Conservation (phyloP, 2,113 vertebrate species). For the Dipodomys ordii region DNA sequence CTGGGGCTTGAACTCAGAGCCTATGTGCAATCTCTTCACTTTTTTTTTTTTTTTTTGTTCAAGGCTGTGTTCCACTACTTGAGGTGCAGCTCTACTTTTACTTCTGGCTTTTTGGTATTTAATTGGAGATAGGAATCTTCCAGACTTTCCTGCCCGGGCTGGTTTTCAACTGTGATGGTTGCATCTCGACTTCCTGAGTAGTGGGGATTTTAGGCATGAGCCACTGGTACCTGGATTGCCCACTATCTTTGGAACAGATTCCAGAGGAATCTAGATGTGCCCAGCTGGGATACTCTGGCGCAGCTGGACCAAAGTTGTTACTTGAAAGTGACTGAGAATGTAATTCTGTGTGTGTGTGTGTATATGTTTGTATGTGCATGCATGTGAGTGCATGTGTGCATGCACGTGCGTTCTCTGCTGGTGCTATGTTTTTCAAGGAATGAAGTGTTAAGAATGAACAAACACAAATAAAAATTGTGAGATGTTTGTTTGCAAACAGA, state of each 20-base stretch:
- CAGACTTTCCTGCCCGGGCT: too few species aligned
- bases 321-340: constrained; percentile 21
- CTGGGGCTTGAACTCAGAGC: too few species aligned
- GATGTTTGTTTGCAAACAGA: constrained; percentile 72
- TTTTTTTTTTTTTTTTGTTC: too few species aligned
- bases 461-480: constrained; percentile 65
- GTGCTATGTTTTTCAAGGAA: constrained; percentile 65
- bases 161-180: too few species aligned
- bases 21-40: too few species aligned
- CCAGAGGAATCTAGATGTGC: neutral
- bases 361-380: neutral
- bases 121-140: too few species aligned
- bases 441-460: constrained; percentile 62
- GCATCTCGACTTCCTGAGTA: too few species aligned
- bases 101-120: too few species aligned
- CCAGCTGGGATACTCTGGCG: neutral
- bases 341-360: neutral
- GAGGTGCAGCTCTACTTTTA: too few species aligned
- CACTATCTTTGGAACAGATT: neutral
- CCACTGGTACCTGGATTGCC: too few species aligned
- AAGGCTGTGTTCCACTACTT: too few species aligned
- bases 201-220: too few species aligned
- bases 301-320: neutral
- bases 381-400: neutral
- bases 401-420: constrained; percentile 32